Evolutionary conservation across 2,113 vertebrate genomes (phyloP).

Genomic region (Hydropotes inermis): DNA sequence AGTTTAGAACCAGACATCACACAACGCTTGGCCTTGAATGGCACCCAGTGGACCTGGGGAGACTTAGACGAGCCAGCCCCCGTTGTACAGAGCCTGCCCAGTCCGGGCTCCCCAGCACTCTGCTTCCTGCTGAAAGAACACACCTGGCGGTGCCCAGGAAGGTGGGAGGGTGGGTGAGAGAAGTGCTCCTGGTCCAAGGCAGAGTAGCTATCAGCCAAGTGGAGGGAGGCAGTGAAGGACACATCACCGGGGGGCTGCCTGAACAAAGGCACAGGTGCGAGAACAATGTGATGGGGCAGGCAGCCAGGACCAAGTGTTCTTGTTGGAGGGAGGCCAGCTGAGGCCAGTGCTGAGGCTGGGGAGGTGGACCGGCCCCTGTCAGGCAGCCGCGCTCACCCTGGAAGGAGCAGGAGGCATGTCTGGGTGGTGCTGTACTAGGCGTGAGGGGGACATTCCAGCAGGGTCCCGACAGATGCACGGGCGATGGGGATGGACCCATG

Average conservation of each 20-base stretch:
- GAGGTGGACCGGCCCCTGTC: rapidly evolving
- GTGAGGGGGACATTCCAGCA: background rate
- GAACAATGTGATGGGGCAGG: background rate
- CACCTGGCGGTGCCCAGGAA: rapidly evolving
- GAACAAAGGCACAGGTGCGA: background rate
- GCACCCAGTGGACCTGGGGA: background rate
- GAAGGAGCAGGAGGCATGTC: background rate
- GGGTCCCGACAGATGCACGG: background rate
- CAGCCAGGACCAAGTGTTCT: background rate
- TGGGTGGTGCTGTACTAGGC: background rate
- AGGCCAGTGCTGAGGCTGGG: background rate
- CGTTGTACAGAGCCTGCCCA: rapidly evolving
- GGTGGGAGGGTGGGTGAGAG: rapidly evolving
- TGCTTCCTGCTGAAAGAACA: background rate
- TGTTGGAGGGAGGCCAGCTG: background rate
- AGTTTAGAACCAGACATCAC: background rate
- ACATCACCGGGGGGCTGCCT: rapidly evolving
- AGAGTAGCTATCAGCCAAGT: background rate
- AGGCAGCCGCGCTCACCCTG: rapidly evolving
- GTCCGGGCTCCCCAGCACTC: background rate
- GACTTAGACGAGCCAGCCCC: background rate
- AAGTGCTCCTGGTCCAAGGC: background rate
- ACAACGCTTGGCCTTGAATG: rapidly evolving
- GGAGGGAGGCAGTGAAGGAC: background rate
- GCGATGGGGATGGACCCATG: rapidly evolving